Evolutionary conservation across 2,888 invertebrate genomes (phyloP).

Genomic region (Agrochola litura): DNA sequence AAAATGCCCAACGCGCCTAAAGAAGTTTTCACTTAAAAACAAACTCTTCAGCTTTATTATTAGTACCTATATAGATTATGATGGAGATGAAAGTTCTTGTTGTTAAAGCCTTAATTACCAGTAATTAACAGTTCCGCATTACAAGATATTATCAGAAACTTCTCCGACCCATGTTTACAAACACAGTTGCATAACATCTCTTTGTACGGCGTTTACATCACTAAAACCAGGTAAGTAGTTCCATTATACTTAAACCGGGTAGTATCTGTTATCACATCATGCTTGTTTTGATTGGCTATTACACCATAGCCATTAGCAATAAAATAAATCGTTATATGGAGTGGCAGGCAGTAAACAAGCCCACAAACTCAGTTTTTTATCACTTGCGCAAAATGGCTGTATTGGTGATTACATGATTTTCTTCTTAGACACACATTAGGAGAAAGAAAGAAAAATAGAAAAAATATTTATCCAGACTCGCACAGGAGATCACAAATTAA

Average conservation of each 20-base stretch:
- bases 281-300: constrained; percentile 29
- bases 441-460: no score
- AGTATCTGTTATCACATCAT: constrained; percentile 27
- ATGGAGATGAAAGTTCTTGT: background rate
- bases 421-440: background rate
- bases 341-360: constrained; percentile 28
- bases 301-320: constrained; percentile 22
- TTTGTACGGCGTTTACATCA: constrained; percentile 9
- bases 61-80: no score
- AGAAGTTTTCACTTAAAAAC: no score
- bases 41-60: no score
- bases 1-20: no score
- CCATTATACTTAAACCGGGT: background rate
- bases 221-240: constrained; percentile 9
- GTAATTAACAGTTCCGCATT: background rate
- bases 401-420: constrained; percentile 3
- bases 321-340: constrained; percentile 40
- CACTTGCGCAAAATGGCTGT: constrained; percentile 12
- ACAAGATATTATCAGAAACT: background rate
- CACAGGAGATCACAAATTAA: no score
- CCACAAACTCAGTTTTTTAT: constrained; percentile 34
- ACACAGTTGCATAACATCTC: constrained; percentile 17
- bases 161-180: constrained; percentile 18
- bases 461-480: no score
- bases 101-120: background rate